phyloP scores from a whole-genome alignment of 2,888 invertebrate genomes.

The Brenthis hecate region DNA sequence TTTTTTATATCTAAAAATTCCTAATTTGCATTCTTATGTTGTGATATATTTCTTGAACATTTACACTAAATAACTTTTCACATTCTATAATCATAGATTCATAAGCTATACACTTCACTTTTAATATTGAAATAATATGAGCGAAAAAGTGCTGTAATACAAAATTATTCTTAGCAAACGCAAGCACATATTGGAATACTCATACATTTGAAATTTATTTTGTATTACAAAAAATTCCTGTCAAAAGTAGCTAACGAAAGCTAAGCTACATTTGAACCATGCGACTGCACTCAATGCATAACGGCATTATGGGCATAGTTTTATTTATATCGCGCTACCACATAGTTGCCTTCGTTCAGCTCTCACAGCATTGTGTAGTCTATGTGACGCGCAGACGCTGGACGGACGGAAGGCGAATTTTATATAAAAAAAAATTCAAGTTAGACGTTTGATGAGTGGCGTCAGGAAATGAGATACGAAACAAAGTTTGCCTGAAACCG shows the following conservation, averaged over 20 bases:
- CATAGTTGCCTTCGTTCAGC: background rate
- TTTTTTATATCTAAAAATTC: too few relatives aligned
- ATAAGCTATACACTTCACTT: too few relatives aligned
- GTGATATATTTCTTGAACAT: too few relatives aligned
- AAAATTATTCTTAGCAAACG: too few relatives aligned
- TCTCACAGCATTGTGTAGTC: background rate
- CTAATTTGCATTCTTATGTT: too few relatives aligned
- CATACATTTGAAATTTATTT: background rate
- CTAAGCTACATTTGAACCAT: background rate
- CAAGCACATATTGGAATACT: background rate
- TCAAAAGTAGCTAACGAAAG: background rate
- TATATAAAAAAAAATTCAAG: conserved; percentile 8
- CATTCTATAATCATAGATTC: too few relatives aligned
- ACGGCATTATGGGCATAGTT: background rate
- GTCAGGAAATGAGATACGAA: conserved; percentile 33
- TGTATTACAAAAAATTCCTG: background rate
- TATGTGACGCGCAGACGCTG: background rate
- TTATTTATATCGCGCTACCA: background rate
- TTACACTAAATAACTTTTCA: too few relatives aligned
- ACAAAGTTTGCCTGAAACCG: conserved; percentile 25
- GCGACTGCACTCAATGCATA: conserved; percentile 1
- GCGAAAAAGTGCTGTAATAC: too few relatives aligned
- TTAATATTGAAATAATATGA: too few relatives aligned
- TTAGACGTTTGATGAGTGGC: conserved; percentile 12
- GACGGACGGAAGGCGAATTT: background rate